These are phyloP conservation scores for Strongylocentrotus purpuratus DNA, from an alignment of 35 echinoderm and acorn worm genomes.

Conservation along the genomic window DNA sequence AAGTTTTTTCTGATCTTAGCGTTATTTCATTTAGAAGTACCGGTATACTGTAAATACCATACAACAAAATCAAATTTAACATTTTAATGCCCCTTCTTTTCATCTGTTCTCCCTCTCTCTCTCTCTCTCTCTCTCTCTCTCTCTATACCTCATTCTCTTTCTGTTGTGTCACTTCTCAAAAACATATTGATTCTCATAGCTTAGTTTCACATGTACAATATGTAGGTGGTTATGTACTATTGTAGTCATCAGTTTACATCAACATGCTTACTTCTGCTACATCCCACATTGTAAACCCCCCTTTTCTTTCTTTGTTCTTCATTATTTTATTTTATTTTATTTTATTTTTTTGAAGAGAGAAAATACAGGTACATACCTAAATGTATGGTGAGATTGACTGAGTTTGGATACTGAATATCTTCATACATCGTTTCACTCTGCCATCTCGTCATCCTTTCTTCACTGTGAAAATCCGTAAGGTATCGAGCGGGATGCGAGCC, in stretches of 20 bases:
- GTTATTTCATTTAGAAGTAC: too few species aligned
- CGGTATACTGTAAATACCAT: too few species aligned
- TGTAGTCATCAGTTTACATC: too few species aligned
- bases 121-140: neutral
- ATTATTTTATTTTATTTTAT: neutral
- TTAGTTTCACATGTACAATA: too few species aligned
- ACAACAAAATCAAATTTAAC: neutral
- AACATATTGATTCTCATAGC: neutral
- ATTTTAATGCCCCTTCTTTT: neutral
- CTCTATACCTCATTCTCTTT: neutral
- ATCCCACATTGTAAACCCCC: too few species aligned
- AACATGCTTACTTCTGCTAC: too few species aligned
- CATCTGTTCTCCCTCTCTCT: neutral
- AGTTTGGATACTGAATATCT: constrained; percentile 74
- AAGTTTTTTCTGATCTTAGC: too few species aligned
- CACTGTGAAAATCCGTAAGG: constrained; percentile 91
- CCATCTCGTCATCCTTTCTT: constrained; percentile 90
- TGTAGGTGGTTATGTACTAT: too few species aligned
- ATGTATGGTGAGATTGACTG: constrained; percentile 88
- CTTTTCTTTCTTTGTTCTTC: too few species aligned
- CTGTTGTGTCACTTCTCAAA: neutral
- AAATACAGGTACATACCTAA: constrained; percentile 69
- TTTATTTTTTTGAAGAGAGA: neutral
- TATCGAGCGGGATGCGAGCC: constrained; percentile 75
- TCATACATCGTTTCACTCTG: constrained; percentile 96